Evolutionary conservation across 1,140 invertebrate genomes (phyloP), one percentile per base, ranked within the genome.

Genomic region (Lanistes nyassanus): DNA sequence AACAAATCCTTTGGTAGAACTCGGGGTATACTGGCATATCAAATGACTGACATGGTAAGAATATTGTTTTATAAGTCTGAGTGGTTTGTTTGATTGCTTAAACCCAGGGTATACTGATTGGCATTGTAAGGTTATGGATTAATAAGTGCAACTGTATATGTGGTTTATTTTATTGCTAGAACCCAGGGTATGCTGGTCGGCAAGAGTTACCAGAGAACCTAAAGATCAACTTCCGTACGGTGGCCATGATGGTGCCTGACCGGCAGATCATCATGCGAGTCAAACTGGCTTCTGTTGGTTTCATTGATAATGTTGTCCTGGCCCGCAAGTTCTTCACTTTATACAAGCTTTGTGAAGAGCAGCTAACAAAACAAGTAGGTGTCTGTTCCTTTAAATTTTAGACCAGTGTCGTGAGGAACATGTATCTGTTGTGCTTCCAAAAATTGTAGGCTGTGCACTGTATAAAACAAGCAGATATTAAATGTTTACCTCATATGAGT

Each of bases 181-280:
- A 89, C 70, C 88, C 88, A 71, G 88, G 88, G 31, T 89, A 89
- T 83, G 88, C 88, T 64, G 88, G 88, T 60, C 77, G 88, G 69
- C 88, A 89, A 75, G 88, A 89, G 75, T 73, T 89, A 56, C 88
- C 88, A 58, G 88, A 89, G 73, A 89, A 89, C 68, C 77, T 89
- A 58, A 89, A 89, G 79, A 83, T 88, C 37, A 85, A 88, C 79
- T 88, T 88, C 70, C 72, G 86, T 51, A 86, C 86, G 31, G 86
- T 88, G 34, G 81, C 87, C 69, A 89, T 89, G 87, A 89, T 89
- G 87, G 87, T 89, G 23, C 87, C 87, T 36, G 87, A 88, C 74
- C 77, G 87, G 76, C 97, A 83, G 82, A 89, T 89, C 64, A 89
- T 89, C 56, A 89, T 89, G 80, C 81, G 87, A 75, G 88, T 89